These are phyloP conservation scores for Scomber japonicus DNA, from an alignment of 2,113 vertebrate species.

Conservation along the genomic window DNA sequence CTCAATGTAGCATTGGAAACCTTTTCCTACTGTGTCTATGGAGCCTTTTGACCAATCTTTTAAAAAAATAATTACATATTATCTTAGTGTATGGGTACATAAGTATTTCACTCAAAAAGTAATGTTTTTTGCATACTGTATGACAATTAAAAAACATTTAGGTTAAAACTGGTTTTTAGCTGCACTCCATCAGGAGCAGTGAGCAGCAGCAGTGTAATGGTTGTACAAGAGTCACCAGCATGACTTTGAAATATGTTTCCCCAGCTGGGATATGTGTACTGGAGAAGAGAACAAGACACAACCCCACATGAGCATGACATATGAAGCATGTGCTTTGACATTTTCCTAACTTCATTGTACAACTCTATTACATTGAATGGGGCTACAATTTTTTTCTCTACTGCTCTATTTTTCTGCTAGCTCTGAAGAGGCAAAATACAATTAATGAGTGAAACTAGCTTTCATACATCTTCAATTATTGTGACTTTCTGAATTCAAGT, in stretches of 20 bases:
- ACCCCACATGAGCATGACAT: too few species aligned
- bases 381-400: background rate
- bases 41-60: background rate
- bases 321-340: background rate
- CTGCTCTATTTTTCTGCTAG: background rate
- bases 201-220: background rate
- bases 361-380: background rate
- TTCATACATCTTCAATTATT: background rate
- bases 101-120: background rate
- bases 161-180: background rate
- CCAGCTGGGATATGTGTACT: background rate
- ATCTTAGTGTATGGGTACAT: background rate
- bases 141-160: too few species aligned
- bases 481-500: conserved; percentile 5
- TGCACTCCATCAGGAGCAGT: background rate
- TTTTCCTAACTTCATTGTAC: background rate
- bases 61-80: background rate
- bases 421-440: background rate
- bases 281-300: too few species aligned
- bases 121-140: background rate
- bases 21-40: background rate
- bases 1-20: background rate
- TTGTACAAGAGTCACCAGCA: background rate
- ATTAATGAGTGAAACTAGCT: background rate
- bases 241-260: conserved; percentile 9